A percentile compares a stretch with the other conserved stretches of the same genome.
These are phyloP conservation scores for Carposina sasakii DNA, from an alignment of 1,140 invertebrate genomes.

Conservation along the genomic window DNA sequence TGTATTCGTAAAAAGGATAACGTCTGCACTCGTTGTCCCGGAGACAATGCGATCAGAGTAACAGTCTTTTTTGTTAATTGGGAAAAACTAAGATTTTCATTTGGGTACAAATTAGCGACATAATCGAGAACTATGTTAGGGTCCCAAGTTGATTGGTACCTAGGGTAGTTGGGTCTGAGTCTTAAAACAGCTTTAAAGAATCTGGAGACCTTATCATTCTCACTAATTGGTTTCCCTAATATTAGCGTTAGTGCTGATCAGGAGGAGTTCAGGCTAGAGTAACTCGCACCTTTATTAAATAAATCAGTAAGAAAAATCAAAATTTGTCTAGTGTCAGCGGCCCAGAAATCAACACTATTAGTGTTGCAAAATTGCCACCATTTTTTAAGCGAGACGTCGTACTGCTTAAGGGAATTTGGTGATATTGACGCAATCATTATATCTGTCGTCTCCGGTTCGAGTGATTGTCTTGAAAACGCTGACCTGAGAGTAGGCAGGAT, in stretches of 20 bases:
- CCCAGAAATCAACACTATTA: background rate
- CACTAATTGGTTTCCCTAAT: constrained; percentile 5
- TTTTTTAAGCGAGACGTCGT: constrained; percentile 8
- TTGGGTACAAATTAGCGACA: constrained; percentile 8
- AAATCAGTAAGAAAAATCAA: constrained; percentile 7
- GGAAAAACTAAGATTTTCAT: background rate
- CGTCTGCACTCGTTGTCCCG: background rate
- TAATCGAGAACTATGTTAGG: constrained; percentile 12
- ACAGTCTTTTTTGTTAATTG: constrained; percentile 6
- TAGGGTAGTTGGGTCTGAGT: constrained; percentile 8
- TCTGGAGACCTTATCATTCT: background rate
- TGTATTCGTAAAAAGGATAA: background rate
- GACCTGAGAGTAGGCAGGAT: background rate
- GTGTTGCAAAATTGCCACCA: constrained; percentile 13
- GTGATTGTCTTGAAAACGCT: constrained; percentile 4
- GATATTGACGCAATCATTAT: constrained; percentile 13
- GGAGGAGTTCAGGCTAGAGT: constrained; percentile 11
- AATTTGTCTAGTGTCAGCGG: background rate
- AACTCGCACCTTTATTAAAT: constrained; percentile 6
- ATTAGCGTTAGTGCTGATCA: constrained; percentile 13
- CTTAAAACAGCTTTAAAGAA: constrained; percentile 15
- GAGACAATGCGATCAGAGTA: background rate
- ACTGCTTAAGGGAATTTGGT: constrained; percentile 9
- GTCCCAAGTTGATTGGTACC: constrained; percentile 14
- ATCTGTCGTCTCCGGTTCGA: constrained; percentile 5